A percentile compares a stretch with the other conserved stretches of the same genome.
phyloP scores from a whole-genome alignment of 2,888 invertebrate species.

The Dendrolimus pini region DNA sequence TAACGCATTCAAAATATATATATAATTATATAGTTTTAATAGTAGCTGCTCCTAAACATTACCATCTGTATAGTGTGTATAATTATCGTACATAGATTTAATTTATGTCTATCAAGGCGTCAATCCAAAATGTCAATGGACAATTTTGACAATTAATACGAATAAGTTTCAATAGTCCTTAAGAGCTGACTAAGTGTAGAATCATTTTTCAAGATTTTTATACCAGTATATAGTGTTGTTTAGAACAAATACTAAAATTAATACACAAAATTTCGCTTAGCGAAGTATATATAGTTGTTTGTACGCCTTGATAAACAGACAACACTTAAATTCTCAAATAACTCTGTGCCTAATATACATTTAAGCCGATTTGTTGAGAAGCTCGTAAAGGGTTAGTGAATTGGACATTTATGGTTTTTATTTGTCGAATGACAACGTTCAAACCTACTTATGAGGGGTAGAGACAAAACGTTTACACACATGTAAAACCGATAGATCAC shows the following conservation, averaged over 20 bases:
- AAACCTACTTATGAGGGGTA: constrained; percentile 19
- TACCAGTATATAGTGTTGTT: no score
- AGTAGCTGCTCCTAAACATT: constrained; percentile 59
- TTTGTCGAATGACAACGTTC: constrained; percentile 31
- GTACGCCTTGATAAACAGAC: not conserved
- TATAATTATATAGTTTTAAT: constrained; percentile 59
- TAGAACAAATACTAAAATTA: no score
- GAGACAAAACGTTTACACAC: constrained; percentile 7
- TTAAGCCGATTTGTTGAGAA: constrained; percentile 68
- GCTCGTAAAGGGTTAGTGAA: constrained; percentile 60
- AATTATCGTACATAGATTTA: constrained; percentile 62
- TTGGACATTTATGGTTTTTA: constrained; percentile 38
- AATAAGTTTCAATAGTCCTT: not conserved
- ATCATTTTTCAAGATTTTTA: no score
- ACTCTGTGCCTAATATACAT: constrained; percentile 73
- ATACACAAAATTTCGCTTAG: no score
- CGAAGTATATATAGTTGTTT: not conserved
- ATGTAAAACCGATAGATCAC: constrained; percentile 1
- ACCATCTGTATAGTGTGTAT: constrained; percentile 64
- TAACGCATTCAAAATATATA: constrained; percentile 75
- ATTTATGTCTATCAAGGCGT: constrained; percentile 19
- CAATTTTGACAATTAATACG: not conserved
- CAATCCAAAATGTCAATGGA: not conserved
- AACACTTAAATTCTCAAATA: constrained; percentile 35
- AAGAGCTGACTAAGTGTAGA: not conserved